Base-by-base conservation (phyloP, 2,888 invertebrate genomes). In the Andrena fulva region DNA sequence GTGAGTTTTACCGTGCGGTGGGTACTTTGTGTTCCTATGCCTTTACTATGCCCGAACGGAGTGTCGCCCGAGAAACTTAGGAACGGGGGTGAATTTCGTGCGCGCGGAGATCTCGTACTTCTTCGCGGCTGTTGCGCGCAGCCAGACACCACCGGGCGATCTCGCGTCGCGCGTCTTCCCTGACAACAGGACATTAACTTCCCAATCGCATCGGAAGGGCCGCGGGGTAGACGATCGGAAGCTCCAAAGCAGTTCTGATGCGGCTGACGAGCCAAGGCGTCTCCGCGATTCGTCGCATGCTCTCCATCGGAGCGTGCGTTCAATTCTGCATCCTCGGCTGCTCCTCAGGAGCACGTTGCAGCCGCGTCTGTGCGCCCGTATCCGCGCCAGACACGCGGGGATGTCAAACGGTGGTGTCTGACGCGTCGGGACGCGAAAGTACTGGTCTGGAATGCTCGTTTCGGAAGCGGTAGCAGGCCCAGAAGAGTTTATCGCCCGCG, bases 321-420 rank as follows among this genome's bases (percentile, higher is more conserved):
- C 89, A 87, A 89, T 88, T 88, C 87, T 71, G 79, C 86, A 89
- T 87, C 82, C 86, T 85, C 63, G 71, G 68, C 56, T 82, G 81
- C 76, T 67, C 54, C 52, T 59, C n/a, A 33, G 77, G 33, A 79
- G 73, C 59, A 70, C 48, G 66, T 52, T 52, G 10, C 24, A 24
- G 31, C 48, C 24, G 50, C 35, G 50, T 54, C 8, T 48, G 54
- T 56, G 50, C 62, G 29, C 67, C 10, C 74, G 60, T 80, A 74
- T 62, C 73, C 71, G 59, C 54, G 67, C 78, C 83, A 42, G 42
- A 42, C 42, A 42, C 16, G 42, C 16, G 42, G 64, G 42, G 66
- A 81, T 80, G 86, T 83, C 81, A 84, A 85, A 84, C 80, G 81
- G 48, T 71, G 83, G 68, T 62, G 66, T 71, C 67, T 66, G 75